Evolutionary conservation across 2,888 invertebrate genomes (phyloP), one percentile per base, ranked within the genome.

Genomic region (Brachyptera risi): DNA sequence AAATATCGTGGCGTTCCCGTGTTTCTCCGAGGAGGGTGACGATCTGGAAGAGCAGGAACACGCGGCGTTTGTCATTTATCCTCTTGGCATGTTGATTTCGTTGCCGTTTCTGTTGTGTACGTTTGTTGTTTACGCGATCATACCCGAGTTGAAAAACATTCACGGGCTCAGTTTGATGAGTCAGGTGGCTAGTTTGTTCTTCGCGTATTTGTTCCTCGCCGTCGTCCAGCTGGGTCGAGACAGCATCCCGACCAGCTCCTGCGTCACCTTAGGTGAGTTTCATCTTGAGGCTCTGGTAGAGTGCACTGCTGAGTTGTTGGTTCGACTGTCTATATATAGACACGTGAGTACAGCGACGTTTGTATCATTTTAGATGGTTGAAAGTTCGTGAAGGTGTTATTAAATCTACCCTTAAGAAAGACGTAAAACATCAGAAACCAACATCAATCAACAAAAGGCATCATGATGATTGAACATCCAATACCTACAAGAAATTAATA

Each of bases 121-220:
- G 0, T 69, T 73, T 9, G 11, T 73, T 35, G 69, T 73, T 23
- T 75, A 75, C 56, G 65, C 68, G 7, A 38, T 73, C 13, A 51
- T 75, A 2, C 72, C 73, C 1, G 72, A 74, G 42, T 62, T 75
- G 56, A 65, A 67, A 42, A 76, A 73, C 51, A 68, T 75, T 58
- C 75, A 75, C 27, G 75, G 75, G 0, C 61, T 61, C 3, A 72
- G 71, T 1, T 66, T 76, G 9, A 70, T 73, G 23, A 67, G 68
- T 38, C 73, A 76, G 65, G 67, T 73, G 0, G 67, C 66, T 19
- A 65, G 67, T 1, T 67, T 75, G 24, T 59, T 69, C 49, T 38
- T 71, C 15, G 72, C 71, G 9, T 75, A 72, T 62, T 26, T 63
- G 4, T 23, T 63, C 2, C 67, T 75, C 3, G 63, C 67, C 1